Evolutionary conservation across 2,113 vertebrate genomes (phyloP), one percentile per base, ranked within the genome.

Genomic region (Dendropsophus ebraccatus): DNA sequence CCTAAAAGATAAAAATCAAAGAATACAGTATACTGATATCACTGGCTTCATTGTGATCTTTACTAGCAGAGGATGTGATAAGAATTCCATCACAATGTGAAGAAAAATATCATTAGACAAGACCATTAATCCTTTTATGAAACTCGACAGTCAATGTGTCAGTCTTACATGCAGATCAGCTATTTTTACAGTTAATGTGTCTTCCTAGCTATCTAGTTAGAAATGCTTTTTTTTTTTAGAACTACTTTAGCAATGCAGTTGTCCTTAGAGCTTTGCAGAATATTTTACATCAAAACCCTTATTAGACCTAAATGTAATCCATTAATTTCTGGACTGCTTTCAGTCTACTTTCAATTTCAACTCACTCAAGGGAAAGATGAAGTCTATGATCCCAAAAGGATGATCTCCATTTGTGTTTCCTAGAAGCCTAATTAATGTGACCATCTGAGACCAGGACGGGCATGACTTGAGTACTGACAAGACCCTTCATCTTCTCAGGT

Each of bases 21-120:
- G 76, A 79, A 79, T 23, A 41, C 41, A 41, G 41, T 41, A 79
- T 56, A 79, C 76, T n/a, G 76, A 79, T 56, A 79, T 41, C 8
- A 30, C 76, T 37, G 52, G 28, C 28, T 77, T 54, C 21, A 58
- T 37, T 79, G 76, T 58, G 49, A 58, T 35, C 58, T 79, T 28
- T 79, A 58, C 32, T 79, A 56, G 19, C 21, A 21, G 30, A 37
- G 21, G 21, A 79, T 37, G 28, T 58, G 76, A 56, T 54, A 79
- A 58, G 76, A 58, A 56, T 37, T 56, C 30, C 21, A 25, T 56
- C 50, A 37, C 17, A 79, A 32, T 54, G 49, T 32, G 16, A 77
- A 56, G 17, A 79, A 79, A 79, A 79, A 79, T 35, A 58, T 58
- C 10, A 58, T 54, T 77, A 54, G 49, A 77, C 25, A 32, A 17